A percentile compares a stretch with the other conserved stretches of the same genome.
These are phyloP conservation scores for Rana temporaria DNA, from an alignment of 2,113 vertebrate genomes.

Conservation along the genomic window DNA sequence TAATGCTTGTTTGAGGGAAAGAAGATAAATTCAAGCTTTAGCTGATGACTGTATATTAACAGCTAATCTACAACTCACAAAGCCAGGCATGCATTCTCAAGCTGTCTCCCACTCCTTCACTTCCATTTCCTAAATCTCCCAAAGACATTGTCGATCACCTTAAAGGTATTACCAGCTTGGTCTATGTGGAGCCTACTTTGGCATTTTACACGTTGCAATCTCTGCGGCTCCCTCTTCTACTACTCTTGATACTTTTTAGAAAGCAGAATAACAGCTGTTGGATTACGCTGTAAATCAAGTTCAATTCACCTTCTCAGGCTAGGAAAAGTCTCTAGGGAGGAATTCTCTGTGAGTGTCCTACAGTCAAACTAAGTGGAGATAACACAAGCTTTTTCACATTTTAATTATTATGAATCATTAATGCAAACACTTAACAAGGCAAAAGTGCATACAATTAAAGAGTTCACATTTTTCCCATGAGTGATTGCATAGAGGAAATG, in stretches of 20 bases:
- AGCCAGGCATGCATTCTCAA: conserved; percentile 28
- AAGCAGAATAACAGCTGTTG: conserved; percentile 39
- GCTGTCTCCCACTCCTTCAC: conserved; percentile 11
- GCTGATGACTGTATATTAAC: conserved; percentile 36
- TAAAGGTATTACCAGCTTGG: not conserved
- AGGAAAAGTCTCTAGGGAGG: conserved; percentile 15
- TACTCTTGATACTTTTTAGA: conserved; percentile 23
- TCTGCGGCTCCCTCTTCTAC: not conserved
- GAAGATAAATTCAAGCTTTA: not conserved
- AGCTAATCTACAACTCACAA: conserved; percentile 25
- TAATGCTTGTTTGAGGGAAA: conserved; percentile 14
- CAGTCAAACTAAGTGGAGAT: conserved; percentile 32
- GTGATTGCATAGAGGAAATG: conserved; percentile 10
- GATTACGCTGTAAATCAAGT: conserved; percentile 36
- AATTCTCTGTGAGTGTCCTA: conserved; percentile 19
- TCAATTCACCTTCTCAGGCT: conserved; percentile 21
- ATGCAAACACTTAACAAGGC: conserved; percentile 42
- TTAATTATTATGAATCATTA: conserved; percentile 47
- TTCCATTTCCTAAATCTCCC: conserved; percentile 4
- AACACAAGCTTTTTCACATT: conserved; percentile 42
- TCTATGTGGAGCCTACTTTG: not conserved
- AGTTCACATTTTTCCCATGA: conserved; percentile 33
- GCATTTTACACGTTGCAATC: not conserved
- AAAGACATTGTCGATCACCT: conserved; percentile 6
- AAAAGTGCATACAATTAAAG: conserved; percentile 36